phyloP scores from a whole-genome alignment of 1,140 invertebrate genomes.

The Trigoniulus corallinus region DNA sequence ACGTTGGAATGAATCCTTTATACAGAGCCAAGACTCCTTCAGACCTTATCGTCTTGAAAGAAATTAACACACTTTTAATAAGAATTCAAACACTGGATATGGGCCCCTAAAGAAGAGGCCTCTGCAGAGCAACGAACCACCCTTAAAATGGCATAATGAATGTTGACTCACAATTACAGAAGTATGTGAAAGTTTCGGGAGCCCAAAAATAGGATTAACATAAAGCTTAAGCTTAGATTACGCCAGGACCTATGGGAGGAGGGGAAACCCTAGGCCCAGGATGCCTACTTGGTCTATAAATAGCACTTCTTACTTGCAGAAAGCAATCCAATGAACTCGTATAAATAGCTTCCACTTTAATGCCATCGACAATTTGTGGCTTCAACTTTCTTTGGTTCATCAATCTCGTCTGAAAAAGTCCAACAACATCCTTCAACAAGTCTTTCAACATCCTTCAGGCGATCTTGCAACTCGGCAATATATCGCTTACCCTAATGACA shows the following conservation, averaged over 20 bases:
- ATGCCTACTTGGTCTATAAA: no score
- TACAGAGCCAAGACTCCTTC: constrained; percentile 83
- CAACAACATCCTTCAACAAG: neutral
- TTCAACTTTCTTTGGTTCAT: constrained; percentile 49
- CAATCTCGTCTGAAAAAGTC: constrained; percentile 56
- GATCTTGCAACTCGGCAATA: neutral
- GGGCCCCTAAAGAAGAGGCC: no score
- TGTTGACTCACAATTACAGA: no score
- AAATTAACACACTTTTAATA: constrained; percentile 11
- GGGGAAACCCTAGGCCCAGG: no score
- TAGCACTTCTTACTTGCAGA: constrained; percentile 57
- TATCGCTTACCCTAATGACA: constrained; percentile 57
- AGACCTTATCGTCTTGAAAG: constrained; percentile 56
- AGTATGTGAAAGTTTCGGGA: no score
- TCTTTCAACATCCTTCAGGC: neutral
- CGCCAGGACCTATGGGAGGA: no score
- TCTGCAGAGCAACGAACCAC: no score
- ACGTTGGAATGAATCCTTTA: constrained; percentile 89
- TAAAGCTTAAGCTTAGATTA: no score
- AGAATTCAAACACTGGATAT: neutral
- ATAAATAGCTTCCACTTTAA: constrained; percentile 41
- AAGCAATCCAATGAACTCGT: constrained; percentile 76
- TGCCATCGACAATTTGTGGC: constrained; percentile 30
- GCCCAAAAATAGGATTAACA: no score
- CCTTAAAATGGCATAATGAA: no score